phyloP scores from a whole-genome alignment of 92 coral and sea anemone species.

The Scolanthus callimorphus region DNA sequence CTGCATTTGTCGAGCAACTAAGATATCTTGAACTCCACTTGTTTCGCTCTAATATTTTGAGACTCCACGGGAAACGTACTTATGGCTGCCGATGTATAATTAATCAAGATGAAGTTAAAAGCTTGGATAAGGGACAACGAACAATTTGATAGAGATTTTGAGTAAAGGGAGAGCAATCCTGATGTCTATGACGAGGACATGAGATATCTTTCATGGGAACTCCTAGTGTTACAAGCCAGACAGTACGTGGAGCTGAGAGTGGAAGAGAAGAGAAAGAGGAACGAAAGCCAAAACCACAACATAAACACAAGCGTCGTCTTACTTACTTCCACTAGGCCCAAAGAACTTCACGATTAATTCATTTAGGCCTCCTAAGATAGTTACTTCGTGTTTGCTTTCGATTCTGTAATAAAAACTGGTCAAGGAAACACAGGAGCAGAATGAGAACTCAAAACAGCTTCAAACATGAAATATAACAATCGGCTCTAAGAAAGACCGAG shows the following conservation, averaged over 20 bases:
- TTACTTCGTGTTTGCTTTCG: constrained; percentile 99
- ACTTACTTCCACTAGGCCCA: constrained; percentile 99
- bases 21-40: no score
- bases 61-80: no score
- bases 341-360: constrained; percentile 97
- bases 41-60: no score
- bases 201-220: no score
- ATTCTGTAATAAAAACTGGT: constrained; percentile 58
- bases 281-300: constrained; percentile 43
- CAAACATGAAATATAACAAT: constrained; percentile 13
- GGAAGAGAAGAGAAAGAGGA: no score
- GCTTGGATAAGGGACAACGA: no score
- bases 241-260: no score
- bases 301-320: constrained; percentile 18
- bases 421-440: constrained; percentile 34
- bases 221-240: no score
- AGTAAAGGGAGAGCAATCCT: not conserved
- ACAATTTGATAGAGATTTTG: no score
- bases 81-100: constrained; percentile 33
- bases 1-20: no score
- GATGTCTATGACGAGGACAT: no score
- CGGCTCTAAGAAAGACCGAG: constrained; percentile 23
- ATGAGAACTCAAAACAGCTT: constrained; percentile 13
- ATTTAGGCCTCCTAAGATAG: constrained; percentile 92
- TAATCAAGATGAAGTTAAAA: constrained; percentile 26